Base-by-base conservation (phyloP, 2,888 invertebrate genomes). In the Tetramorium bicarinatum region DNA sequence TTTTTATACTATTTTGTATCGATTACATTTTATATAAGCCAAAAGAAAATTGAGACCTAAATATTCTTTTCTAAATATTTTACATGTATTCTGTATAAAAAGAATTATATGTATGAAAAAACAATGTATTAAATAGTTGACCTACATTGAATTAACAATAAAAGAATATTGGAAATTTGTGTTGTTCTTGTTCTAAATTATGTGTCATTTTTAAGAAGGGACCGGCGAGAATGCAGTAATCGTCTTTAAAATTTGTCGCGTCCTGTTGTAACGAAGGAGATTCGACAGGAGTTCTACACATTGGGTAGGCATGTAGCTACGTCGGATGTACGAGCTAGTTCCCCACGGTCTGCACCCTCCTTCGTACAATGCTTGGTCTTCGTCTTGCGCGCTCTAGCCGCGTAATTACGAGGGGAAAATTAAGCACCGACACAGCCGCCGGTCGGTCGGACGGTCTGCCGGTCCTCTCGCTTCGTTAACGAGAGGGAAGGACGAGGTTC, bases 351-450 rank as follows among this genome's bases (percentile, higher is more conserved):
- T 86, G 89, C 89, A 91, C 91, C 90, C 88, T 91, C 76, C 87
- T 87, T 88, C 81, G 89, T 90, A 90, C 89, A 90, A 90, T 90
- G 87, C 91, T 90, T 87, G 90, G 89, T 90, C 91, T 90, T 89
- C 87, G 88, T 90, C 91, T 89, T 88, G 88, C 89, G 87, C 89
- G 85, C 84, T 86, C 87, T 92, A 92, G 91, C 92, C 94, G 93
- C 93, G 95, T 95, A 95, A 95, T 95, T 95, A 95, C 95, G 93
- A 93, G 93, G 94, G 94, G 94, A 93, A 95, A 95, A 95, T 95
- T 95, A 95, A 95, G 95, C 94, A 95, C 94, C 94, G 92, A 94
- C 94, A 93, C 95, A 95, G 94, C 94, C 94, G 93, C 91, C 90
- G 93, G 93, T 93, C 93, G 90, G 92, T 92, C 89, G 90, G 92